Evolutionary conservation across 2,888 invertebrate species (phyloP), one percentile per base, ranked within the genome.

Genomic region (Bombyx huttoni): DNA sequence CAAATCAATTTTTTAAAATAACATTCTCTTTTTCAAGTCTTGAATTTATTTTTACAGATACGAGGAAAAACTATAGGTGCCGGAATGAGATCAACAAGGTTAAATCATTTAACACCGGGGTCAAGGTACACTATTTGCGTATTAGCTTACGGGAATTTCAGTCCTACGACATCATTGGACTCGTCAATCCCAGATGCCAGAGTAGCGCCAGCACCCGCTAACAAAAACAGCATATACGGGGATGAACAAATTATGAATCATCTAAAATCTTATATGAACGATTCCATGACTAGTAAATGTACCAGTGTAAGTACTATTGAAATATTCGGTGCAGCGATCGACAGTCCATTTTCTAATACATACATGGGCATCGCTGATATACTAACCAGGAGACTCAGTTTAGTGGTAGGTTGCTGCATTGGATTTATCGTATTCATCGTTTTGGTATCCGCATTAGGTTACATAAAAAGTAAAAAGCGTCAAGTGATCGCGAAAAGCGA

Each of bases 81-180:
- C 46, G 91, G 91, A 51, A 91, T 92, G 0, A 91, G 95, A 62
- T 93, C 94, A 9, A 91, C 94, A 54, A 92, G 92, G 76, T 89
- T 97, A 51, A 91, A 91, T 53, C 92, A 93, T 70, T 88, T 97
- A 59, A 91, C 91, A 56, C 93, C 96, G 3, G 95, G 94, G 67
- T 94, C 94, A 3, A 91, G 93, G 59, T 97, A 97, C 81, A 90
- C 93, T 56, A 93, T 97, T 67, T 97, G 97, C 80, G 95, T 97
- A 52, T 89, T 96, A 65, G 96, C 96, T n/a, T 85, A 95, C 56
- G 95, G 95, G 54, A 94, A 93, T 83, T 81, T 85, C 52, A 81
- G 75, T 74, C 90, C 68, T 78, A 90, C 69, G 66, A 71, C 70
- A 59, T 78, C 65, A 63, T 76, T 78, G 58, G 89, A 69, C 34